Evolutionary conservation across 2,113 vertebrate species (phyloP), one percentile per base, ranked within the genome.

Genomic region (Lepus europaeus): DNA sequence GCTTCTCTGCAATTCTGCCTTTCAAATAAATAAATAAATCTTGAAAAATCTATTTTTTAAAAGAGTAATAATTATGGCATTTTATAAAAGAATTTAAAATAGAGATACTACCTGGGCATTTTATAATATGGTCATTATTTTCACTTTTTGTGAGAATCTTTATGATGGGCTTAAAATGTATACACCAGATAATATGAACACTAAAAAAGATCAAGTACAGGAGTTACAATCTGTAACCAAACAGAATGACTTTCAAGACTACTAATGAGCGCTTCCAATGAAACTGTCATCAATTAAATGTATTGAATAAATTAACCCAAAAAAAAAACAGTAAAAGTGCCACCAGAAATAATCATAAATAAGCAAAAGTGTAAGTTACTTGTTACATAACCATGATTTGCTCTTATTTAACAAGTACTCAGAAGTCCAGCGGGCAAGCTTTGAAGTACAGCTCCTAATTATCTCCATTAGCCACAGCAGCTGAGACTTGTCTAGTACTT

Each of bases 311-410:
- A 90, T 11, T 36, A 81, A 82, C 73, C 49, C 16, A 1, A 81
- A 89, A 80, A 89, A 80, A 86, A 64, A 74, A 76, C 27, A 87
- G 20, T 68, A 80, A 27, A 90, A 77, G 17, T 86, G 25, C 9
- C 56, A 90, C 69, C 39, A 68, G 61, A 96, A 84, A 36, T 89
- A 91, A 90, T 76, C 25, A 69, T 82, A 82, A 89, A 51, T 94
- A 66, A 73, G 22, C 77, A 93, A 79, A 79, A 88, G 33, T 6
- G 6, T n/a, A 89, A 89, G 51, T 51, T 83, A 87, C 23, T 82
- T 88, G 84, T 80, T 69, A 83, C n/a, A 72, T 72, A 92, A 91
- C n/a, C 51, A n/a, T 23, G 12, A n/a, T 84, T 88, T 92, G 9
- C n/a, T 92, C 72, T 78, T 59, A 76, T 61, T 87, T 87, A 92